These are phyloP conservation scores for Anthophora plumipes DNA, from an alignment of 2,888 invertebrate species.

Conservation along the genomic window DNA sequence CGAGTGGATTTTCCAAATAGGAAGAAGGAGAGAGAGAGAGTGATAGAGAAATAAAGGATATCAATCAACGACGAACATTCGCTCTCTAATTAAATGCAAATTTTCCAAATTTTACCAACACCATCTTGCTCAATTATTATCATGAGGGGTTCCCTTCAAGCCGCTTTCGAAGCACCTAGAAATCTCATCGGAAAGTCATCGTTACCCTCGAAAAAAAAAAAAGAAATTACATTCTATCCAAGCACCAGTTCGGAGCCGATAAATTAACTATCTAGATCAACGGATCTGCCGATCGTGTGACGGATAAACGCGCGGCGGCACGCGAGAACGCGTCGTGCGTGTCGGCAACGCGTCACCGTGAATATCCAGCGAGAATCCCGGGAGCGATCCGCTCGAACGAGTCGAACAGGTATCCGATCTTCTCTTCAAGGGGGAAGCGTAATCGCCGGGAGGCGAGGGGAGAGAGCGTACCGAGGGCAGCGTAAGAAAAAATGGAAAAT, in stretches of 20 bases:
- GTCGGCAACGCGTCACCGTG: conserved; percentile 31
- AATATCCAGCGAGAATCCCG: conserved; percentile 34
- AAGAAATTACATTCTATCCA: neutral
- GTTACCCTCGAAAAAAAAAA: neutral
- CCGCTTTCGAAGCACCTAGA: neutral
- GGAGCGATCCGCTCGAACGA: conserved; percentile 50
- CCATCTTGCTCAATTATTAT: no score
- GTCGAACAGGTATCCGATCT: conserved; percentile 36
- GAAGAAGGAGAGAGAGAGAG: no score
- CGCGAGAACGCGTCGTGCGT: conserved; percentile 28
- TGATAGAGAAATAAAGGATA: no score
- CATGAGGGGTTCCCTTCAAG: no score
- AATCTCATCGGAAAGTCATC: neutral
- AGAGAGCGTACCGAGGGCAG: conserved; percentile 51
- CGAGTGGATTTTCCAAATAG: no score
- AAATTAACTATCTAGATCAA: conserved; percentile 24
- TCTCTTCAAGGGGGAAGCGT: conserved; percentile 53
- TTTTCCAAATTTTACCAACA: no score
- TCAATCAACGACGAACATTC: no score
- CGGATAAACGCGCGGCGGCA: conserved; percentile 39
- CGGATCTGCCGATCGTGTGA: conserved; percentile 43
- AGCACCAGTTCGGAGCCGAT: neutral
- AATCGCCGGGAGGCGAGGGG: conserved; percentile 55
- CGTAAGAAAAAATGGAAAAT: conserved; percentile 69
- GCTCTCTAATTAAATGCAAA: no score